A percentile compares a stretch with the other conserved stretches of the same genome.
Conservation (phyloP, 2,797 vertebrate species). For the Hippopotamyrus pictus region DNA sequence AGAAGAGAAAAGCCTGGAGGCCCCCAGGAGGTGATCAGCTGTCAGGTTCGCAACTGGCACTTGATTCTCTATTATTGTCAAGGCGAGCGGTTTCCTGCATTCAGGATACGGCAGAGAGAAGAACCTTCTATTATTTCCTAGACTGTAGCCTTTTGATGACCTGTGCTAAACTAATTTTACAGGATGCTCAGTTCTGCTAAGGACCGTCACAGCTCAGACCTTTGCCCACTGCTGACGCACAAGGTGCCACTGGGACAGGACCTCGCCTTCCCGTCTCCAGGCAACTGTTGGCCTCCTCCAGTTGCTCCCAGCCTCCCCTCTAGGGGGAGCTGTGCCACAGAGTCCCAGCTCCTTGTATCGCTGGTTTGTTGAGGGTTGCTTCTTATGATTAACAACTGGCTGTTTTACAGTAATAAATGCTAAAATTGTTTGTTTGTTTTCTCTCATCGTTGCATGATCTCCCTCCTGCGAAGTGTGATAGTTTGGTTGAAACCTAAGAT, state of each 20-base stretch:
- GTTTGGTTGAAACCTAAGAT: not conserved
- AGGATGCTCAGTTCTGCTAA: slow-evolving; percentile 14
- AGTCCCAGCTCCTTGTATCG: not conserved
- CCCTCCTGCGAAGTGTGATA: not conserved
- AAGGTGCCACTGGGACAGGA: not conserved
- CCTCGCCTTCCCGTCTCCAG: not conserved
- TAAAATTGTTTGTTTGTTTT: not conserved
- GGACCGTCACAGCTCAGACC: not conserved
- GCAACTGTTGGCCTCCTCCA: not conserved
- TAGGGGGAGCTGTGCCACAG: not conserved
- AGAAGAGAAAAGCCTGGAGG: not conserved
- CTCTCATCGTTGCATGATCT: not conserved
- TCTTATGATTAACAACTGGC: not conserved
- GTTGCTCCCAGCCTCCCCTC: not conserved
- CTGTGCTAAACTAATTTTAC: not conserved
- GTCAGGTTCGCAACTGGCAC: not conserved
- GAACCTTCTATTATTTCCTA: not conserved
- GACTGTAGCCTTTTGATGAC: slow-evolving; percentile 2
- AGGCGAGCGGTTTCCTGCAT: not conserved
- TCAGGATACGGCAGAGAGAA: not conserved
- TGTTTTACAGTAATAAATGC: not conserved
- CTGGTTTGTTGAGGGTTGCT: not conserved
- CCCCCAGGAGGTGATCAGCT: not conserved
- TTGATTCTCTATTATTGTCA: not conserved
- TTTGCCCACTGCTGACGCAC: not conserved